Evolutionary conservation across 2,888 invertebrate species (phyloP), one percentile per base, ranked within the genome.

Genomic region (Pollenia angustigena): DNA sequence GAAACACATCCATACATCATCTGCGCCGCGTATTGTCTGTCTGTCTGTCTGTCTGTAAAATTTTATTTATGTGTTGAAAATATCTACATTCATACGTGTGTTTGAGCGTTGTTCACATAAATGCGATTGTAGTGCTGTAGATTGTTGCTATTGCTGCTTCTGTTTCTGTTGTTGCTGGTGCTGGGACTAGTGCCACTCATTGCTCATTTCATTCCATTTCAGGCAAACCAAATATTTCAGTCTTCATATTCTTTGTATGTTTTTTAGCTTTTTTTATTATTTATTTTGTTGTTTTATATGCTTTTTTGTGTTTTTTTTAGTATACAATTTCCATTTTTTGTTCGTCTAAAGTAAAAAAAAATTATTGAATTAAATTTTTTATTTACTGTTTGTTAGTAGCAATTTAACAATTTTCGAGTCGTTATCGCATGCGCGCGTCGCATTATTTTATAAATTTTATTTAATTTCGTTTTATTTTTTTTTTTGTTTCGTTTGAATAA

Each of bases 381-480:
- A 76, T 85, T 83, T 80, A 85, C 79, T 80, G 85, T 85, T 92
- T 92, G 92, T 92, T 92, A 92, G 92, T 92, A 92, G 92, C 91
- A 90, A 91, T 91, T 91, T 91, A 92, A 92, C 92, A 92, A 92
- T 92, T 92, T 92, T 90, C 90, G 91, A 91, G 92, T 92, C 91
- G 91, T 91, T 92, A 92, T 92, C 92, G 92, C 91, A 92, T 92
- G 92, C 92, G 92, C 92, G 92, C 91, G 91, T 92, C 90, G 90
- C 90, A 84, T 81, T 84, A 54, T 81, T 81, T 87, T 64, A 44
- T 52, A 62, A 76, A 69, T 75, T 81, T 78, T 66, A 72, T 79
- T 78, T 75, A 42, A 52, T 69, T 74, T 60, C 87, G 82, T 79
- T 66, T 68, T 68, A 42, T 32, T 71, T 56, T 58, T 48, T 54